Conservation (phyloP, 2,888 invertebrate genomes). For the Ypsolopha sequella region DNA sequence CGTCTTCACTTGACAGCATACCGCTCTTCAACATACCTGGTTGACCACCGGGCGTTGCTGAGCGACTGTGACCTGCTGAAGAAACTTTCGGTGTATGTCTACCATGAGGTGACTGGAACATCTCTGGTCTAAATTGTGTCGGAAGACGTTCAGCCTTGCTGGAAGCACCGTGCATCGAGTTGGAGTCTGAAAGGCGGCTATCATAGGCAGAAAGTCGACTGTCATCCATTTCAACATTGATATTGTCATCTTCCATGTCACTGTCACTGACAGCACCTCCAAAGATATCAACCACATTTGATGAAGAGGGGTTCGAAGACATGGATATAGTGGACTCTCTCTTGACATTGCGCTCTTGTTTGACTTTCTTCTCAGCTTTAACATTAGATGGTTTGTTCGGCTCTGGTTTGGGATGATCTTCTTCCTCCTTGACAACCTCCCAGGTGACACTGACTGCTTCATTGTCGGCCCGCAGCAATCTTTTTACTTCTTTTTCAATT, state of each 20-base stretch:
- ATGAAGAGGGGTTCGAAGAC: slow-evolving; percentile 28
- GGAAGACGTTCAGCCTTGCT: slow-evolving; percentile 27
- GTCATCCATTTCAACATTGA: slow-evolving; percentile 85
- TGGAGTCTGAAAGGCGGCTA: slow-evolving; percentile 76
- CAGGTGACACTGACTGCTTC: slow-evolving; percentile 91
- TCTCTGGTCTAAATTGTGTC: slow-evolving; percentile 47
- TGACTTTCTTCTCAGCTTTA: slow-evolving; percentile 44
- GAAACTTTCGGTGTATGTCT: neutral
- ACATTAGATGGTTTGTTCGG: slow-evolving; percentile 17
- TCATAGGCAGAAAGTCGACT: slow-evolving; percentile 82
- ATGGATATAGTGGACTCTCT: slow-evolving; percentile 19
- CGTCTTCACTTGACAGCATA: slow-evolving; percentile 41
- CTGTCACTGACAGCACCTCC: slow-evolving; percentile 94
- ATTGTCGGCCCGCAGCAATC: slow-evolving; percentile 90
- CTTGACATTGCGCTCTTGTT: slow-evolving; percentile 28
- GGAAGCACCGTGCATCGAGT: slow-evolving; percentile 33
- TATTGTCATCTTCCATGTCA: slow-evolving; percentile 82
- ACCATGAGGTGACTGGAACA: slow-evolving; percentile 30
- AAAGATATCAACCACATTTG: slow-evolving; percentile 81
- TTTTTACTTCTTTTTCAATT: slow-evolving; percentile 97
- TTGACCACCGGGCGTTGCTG: slow-evolving; percentile 17
- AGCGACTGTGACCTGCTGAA: slow-evolving; percentile 21
- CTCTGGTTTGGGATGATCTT: slow-evolving; percentile 70
- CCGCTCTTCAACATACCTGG: slow-evolving; percentile 25
- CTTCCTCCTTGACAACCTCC: slow-evolving; percentile 92